Conservation (phyloP, 2,797 vertebrate species). For the Salarias fasciatus region DNA sequence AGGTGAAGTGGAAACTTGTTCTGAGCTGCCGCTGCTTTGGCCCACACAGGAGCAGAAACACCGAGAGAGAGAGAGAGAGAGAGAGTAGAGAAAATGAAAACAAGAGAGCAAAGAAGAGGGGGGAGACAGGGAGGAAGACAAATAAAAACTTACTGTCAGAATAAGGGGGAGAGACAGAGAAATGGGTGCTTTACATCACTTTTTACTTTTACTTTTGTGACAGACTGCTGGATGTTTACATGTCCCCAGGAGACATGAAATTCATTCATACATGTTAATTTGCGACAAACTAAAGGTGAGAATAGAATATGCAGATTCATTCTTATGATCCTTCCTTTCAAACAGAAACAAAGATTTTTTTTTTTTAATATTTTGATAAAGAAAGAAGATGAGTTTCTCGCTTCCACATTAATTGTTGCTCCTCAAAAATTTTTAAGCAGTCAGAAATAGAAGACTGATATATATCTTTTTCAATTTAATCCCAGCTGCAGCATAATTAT, state of each 20-base stretch:
- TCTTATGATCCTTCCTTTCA: no score
- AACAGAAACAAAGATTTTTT: no score
- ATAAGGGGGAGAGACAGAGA: conserved; percentile 4
- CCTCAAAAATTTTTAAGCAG: no score
- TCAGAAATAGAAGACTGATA: no score
- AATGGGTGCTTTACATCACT: conserved; percentile 8
- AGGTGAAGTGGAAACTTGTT: conserved; percentile 79
- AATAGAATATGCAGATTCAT: no score
- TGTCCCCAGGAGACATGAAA: no score
- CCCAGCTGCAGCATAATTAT: conserved; percentile 1
- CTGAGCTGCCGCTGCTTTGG: conserved; percentile 71
- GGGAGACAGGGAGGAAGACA: conserved; percentile 7
- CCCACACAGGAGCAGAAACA: conserved; percentile 68
- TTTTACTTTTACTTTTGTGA: conserved; percentile 5
- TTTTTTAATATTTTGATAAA: conserved; percentile 4
- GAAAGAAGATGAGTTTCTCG: no score
- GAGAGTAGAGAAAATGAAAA: conserved; percentile 56
- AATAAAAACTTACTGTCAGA: conserved; percentile 28
- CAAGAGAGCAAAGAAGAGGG: conserved; percentile 29
- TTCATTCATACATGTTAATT: no score
- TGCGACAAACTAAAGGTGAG: no score
- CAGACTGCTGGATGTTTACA: background rate
- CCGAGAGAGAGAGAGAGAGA: conserved; percentile 30
- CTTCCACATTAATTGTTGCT: no score
- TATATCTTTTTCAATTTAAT: background rate